Evolutionary conservation across 1,140 invertebrate genomes (phyloP), one percentile per base, ranked within the genome.

Genomic region (Epicauta chinensis): DNA sequence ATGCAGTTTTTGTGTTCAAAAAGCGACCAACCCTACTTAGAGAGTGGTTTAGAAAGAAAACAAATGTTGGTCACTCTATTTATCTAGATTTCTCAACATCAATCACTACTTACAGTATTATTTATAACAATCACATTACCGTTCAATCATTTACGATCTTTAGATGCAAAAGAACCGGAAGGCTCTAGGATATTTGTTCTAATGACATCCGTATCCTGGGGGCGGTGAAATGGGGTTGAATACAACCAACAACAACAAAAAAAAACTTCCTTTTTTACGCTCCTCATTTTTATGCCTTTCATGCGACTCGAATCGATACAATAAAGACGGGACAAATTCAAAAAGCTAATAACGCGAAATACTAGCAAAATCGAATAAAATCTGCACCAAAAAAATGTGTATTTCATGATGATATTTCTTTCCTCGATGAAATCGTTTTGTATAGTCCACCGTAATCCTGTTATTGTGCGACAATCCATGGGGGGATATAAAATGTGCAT

Each of bases 41-140:
- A 23, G 23, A 23, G 23, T 23, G 49, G 32, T 38, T 23, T 14
- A 29, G 40, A 56, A 56, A 51, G 54, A 56, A 56, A 56, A 56
- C 49, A 56, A 56, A 56, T 56, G 48, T 56, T 47, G 54, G 54
- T 51, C 54, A 48, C 43, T 46, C 41, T 41, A 37, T 51, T 48
- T 45, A 34, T 44, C 30, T 4, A 35, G 30, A 16, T 35, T 39
- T 43, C 38, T 29, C 16, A 23, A 16, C 47, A 55, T 55, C 53
- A 55, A 55, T 55, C 53, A 55, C 44, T 16, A 17, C 6, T 7
- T 29, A 45, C 17, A 32, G 31, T 32, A 31, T 45, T 32, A 32
- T 34, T 37, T 44, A 31, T 32, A 9, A 12, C 31, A 16, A 35
- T 15, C 43, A 46, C 32, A 46, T 17, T 34, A 31, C 31, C 34